A percentile compares a stretch with the other conserved stretches of the same genome.
phyloP scores from a whole-genome alignment of 2,888 invertebrate species.

The Macrophya alboannulata region DNA sequence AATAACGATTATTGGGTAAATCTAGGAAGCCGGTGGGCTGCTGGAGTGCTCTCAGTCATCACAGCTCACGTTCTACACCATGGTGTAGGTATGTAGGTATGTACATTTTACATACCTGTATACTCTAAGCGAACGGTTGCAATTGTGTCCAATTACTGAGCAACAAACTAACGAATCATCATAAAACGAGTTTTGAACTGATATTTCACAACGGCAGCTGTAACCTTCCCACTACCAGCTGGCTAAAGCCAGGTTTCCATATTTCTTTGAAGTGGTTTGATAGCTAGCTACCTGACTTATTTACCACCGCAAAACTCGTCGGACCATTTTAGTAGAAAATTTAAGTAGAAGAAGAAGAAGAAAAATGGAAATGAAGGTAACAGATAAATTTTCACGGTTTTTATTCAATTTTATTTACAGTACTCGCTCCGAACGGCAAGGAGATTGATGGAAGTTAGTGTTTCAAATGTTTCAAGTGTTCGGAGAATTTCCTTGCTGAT shows the following conservation, averaged over 20 bases:
- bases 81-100: background rate
- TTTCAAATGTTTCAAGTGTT: constrained; percentile 40
- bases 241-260: background rate
- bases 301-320: background rate
- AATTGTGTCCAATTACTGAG: constrained; percentile 27
- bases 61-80: background rate
- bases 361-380: background rate
- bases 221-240: constrained; percentile 27
- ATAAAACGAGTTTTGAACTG: background rate
- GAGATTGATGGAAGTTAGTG: constrained; percentile 11
- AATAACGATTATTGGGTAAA: background rate
- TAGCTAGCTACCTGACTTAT: background rate
- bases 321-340: background rate
- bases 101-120: no score
- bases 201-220: constrained; percentile 25
- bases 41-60: background rate
- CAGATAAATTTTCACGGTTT: background rate
- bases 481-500: background rate
- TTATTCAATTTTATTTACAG: background rate
- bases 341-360: background rate
- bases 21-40: constrained; percentile 15
- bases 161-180: constrained; percentile 34
- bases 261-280: background rate
- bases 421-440: background rate
- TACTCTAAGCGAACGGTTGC: constrained; percentile 1